A percentile compares a stretch with the other conserved stretches of the same genome.
These are phyloP conservation scores for Brachionus paranguensis DNA, from an alignment of 1,140 invertebrate species.

Conservation along the genomic window DNA sequence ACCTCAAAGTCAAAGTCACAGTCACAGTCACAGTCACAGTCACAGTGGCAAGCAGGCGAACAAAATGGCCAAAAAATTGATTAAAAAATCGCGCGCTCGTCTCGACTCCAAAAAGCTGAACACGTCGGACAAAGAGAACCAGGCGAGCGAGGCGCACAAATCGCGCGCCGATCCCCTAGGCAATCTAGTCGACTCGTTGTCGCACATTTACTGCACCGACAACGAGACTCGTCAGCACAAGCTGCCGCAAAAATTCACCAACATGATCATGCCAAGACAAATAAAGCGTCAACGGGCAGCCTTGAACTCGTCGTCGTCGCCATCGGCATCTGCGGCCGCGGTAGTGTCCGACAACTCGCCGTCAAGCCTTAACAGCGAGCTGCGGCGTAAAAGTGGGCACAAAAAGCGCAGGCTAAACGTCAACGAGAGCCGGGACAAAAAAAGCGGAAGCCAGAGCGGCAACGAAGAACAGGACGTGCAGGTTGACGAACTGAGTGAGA, in stretches of 20 bases:
- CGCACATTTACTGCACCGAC: constrained; percentile 41
- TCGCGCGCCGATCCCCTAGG: background rate
- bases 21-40: no score
- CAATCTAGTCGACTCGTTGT: constrained; percentile 41
- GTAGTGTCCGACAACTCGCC: background rate
- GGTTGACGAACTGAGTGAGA: background rate
- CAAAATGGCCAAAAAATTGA: background rate
- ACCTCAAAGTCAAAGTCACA: no score
- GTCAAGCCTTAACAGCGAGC: background rate
- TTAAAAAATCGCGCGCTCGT: background rate
- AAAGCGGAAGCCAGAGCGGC: no score
- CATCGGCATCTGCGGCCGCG: no score
- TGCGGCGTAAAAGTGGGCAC: background rate
- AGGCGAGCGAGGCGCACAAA: background rate
- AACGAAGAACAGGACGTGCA: background rate
- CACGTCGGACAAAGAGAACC: constrained; percentile 40
- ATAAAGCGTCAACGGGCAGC: constrained; percentile 20
- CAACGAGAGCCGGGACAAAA: background rate
- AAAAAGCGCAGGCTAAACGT: background rate
- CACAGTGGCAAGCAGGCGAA: background rate
- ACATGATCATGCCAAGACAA: constrained; percentile 26
- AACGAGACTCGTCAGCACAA: constrained; percentile 13
- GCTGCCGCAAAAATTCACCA: background rate
- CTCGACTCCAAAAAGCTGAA: constrained; percentile 1
- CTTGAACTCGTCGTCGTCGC: background rate